Conservation (phyloP, 1,140 invertebrate species). For the Myzus persicae region DNA sequence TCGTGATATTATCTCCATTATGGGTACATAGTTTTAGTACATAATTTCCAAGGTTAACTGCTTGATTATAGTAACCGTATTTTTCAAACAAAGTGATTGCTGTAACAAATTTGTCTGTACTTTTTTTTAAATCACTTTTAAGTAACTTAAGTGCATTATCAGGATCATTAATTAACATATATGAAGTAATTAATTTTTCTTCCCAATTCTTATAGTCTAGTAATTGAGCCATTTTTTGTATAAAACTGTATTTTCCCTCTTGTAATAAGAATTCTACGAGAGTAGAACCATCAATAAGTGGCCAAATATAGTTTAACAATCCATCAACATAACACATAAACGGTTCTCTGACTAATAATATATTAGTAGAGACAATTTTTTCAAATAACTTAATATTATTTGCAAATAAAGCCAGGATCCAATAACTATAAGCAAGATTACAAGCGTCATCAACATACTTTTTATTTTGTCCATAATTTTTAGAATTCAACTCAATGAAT, state of each 20-base stretch:
- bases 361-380: conserved; percentile 26
- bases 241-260: conserved; percentile 42
- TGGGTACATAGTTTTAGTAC: not conserved
- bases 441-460: conserved; percentile 28
- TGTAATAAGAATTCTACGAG: conserved; percentile 45
- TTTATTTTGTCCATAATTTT: not conserved
- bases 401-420: conserved; percentile 42
- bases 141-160: conserved; percentile 33
- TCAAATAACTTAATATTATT: conserved; percentile 45
- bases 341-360: not conserved
- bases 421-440: conserved; percentile 42
- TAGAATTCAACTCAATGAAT: conserved; percentile 40
- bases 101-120: conserved; percentile 18
- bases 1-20: not conserved
- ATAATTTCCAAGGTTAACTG: conserved; percentile 41
- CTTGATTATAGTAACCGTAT: conserved; percentile 33
- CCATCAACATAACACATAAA: conserved; percentile 27
- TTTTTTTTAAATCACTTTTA: conserved; percentile 24
- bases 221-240: conserved; percentile 42
- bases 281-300: conserved; percentile 10
- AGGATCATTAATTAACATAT: conserved; percentile 55
- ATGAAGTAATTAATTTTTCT: conserved; percentile 43
- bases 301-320: conserved; percentile 43
- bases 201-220: conserved; percentile 29
- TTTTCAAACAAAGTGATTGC: conserved; percentile 50